A percentile compares a stretch with the other conserved stretches of the same genome.
phyloP scores from a whole-genome alignment of 1,140 invertebrate genomes.

The Drosophila subobscura region DNA sequence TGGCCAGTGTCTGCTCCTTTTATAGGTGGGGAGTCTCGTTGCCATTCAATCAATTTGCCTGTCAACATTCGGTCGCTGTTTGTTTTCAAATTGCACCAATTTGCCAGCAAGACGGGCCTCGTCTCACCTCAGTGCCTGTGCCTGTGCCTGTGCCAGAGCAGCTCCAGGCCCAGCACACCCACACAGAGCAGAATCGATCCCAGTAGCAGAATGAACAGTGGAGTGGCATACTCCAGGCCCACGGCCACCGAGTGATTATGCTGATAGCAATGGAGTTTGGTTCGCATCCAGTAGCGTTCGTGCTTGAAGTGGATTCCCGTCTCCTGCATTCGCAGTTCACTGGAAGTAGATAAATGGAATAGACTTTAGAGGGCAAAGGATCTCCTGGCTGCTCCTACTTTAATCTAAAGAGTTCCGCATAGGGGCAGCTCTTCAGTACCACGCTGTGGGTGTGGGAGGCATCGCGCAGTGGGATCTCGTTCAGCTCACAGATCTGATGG shows the following conservation, averaged over 20 bases:
- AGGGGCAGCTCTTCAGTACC: slow-evolving; percentile 53
- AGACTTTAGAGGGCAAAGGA: background rate
- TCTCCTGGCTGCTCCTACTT: slow-evolving; percentile 26
- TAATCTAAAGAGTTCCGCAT: slow-evolving; percentile 58
- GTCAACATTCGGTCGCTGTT: slow-evolving; percentile 43
- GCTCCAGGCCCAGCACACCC: slow-evolving; percentile 54
- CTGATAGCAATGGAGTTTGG: slow-evolving; percentile 64
- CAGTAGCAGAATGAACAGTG: slow-evolving; percentile 58
- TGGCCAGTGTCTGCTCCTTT: slow-evolving; percentile 3
- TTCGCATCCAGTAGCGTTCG: slow-evolving; percentile 54
- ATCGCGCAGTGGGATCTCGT: slow-evolving; percentile 64
- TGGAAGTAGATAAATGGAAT: background rate
- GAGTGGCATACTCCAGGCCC: slow-evolving; percentile 63
- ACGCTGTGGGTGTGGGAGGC: slow-evolving; percentile 43
- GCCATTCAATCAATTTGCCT: slow-evolving; percentile 36
- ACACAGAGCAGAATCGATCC: slow-evolving; percentile 50
- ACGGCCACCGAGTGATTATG: slow-evolving; percentile 63
- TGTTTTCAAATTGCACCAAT: slow-evolving; percentile 68
- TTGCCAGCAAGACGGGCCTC: slow-evolving; percentile 25
- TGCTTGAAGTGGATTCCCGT: slow-evolving; percentile 63
- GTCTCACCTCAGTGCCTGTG: slow-evolving; percentile 31
- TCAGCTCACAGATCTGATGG: slow-evolving; percentile 76
- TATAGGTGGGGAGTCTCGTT: slow-evolving; percentile 18
- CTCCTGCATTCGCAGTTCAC: slow-evolving; percentile 61
- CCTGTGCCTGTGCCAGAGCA: slow-evolving; percentile 52